Percentiles rank a stretch among this genome's conserved stretches.
These are phyloP conservation scores for Ornithoptera priamus DNA, from an alignment of 2,888 invertebrate species.

Conservation along the genomic window DNA sequence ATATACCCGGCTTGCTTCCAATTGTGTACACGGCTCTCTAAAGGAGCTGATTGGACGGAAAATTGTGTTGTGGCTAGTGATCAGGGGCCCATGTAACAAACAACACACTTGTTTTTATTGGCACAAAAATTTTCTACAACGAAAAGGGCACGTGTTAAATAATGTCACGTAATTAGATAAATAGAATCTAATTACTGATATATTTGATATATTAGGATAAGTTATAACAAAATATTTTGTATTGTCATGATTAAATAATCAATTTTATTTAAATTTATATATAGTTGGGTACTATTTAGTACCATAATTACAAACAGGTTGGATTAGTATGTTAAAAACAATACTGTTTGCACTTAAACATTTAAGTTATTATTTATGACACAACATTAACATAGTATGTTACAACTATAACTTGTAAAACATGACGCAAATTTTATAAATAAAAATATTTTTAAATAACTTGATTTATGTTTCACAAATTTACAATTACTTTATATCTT, in stretches of 20 bases:
- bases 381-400: not conserved
- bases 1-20: conserved; percentile 36
- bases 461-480: too few species aligned
- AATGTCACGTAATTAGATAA: not conserved
- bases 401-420: not conserved
- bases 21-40: conserved; percentile 39
- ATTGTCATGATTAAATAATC: not conserved
- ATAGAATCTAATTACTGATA: not conserved
- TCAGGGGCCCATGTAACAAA: conserved; percentile 38
- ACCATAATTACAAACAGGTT: not conserved
- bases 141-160: conserved; percentile 27
- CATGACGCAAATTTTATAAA: too few species aligned
- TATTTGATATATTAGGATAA: not conserved
- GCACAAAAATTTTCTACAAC: conserved; percentile 30
- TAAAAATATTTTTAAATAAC: too few species aligned
- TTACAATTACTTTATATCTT: too few species aligned
- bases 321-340: not conserved
- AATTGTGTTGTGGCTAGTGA: conserved; percentile 55
- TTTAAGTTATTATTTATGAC: not conserved
- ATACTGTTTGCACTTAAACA: not conserved
- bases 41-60: conserved; percentile 55
- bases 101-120: conserved; percentile 31
- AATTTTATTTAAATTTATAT: not conserved
- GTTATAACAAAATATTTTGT: not conserved
- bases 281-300: not conserved